Conservation (phyloP, 2,888 invertebrate species). For the Helleia helle region DNA sequence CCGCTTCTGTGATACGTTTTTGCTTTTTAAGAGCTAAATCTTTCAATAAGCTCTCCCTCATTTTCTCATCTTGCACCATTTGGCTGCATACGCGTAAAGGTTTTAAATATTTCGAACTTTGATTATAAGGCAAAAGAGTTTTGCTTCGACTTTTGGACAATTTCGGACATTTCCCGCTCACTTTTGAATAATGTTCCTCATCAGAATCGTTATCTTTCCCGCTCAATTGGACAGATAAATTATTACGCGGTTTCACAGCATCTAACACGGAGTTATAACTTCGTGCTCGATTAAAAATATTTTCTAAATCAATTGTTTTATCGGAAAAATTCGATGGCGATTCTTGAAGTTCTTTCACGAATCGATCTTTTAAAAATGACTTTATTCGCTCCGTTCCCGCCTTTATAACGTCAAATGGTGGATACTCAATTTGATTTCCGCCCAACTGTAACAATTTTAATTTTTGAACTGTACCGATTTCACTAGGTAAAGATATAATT, state of each 20-base stretch:
- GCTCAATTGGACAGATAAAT: slow-evolving; percentile 41
- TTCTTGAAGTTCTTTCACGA: slow-evolving; percentile 34
- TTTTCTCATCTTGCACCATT: slow-evolving; percentile 36
- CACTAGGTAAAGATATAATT: slow-evolving; percentile 73
- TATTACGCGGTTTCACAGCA: slow-evolving; percentile 29
- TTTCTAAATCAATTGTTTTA: slow-evolving; percentile 25
- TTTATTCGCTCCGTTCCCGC: slow-evolving; percentile 56
- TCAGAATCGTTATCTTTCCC: slow-evolving; percentile 43
- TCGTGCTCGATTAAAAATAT: slow-evolving; percentile 29
- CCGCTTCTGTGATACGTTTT: slow-evolving; percentile 65
- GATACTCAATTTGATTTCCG: slow-evolving; percentile 76
- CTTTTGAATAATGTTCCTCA: slow-evolving; percentile 35
- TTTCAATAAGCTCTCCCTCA: slow-evolving; percentile 51
- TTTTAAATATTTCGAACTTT: slow-evolving; percentile 56
- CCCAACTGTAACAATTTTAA: slow-evolving; percentile 76
- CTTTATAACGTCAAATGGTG: slow-evolving; percentile 66
- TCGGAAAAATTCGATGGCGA: slow-evolving; percentile 45
- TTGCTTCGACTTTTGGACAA: slow-evolving; percentile 50
- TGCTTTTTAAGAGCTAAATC: slow-evolving; percentile 71
- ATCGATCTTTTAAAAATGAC: slow-evolving; percentile 48
- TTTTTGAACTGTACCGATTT: slow-evolving; percentile 74
- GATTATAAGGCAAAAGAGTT: slow-evolving; percentile 47
- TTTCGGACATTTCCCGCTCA: slow-evolving; percentile 50
- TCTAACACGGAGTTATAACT: slow-evolving; percentile 58
- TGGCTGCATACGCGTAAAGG: slow-evolving; percentile 29